These are phyloP conservation scores for Dioctria rufipes DNA, from an alignment of 2,888 invertebrate genomes.

Conservation along the genomic window DNA sequence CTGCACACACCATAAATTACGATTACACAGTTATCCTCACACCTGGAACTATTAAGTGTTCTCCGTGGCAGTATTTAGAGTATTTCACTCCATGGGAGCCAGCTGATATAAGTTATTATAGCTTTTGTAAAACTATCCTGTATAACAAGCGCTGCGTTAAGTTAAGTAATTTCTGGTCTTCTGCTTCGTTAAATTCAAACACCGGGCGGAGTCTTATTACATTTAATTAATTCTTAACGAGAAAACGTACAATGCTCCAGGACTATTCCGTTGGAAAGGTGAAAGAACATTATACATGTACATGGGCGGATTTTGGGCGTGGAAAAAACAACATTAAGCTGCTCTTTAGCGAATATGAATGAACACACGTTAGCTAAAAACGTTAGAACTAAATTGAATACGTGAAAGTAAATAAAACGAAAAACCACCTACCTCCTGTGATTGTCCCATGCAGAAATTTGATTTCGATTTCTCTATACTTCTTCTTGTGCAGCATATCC, in stretches of 20 bases:
- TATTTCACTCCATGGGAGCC: background rate
- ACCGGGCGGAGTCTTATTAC: slow-evolving; percentile 23
- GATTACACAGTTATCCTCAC: slow-evolving; percentile 17
- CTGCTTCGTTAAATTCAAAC: slow-evolving; percentile 14
- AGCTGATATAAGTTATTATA: slow-evolving; percentile 27
- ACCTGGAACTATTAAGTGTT: slow-evolving; percentile 17
- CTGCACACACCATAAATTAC: slow-evolving; percentile 21
- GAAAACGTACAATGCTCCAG: background rate
- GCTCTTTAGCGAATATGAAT: background rate
- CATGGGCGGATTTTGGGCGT: background rate
- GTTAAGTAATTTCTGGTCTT: background rate
- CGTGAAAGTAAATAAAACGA: background rate
- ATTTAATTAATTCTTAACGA: slow-evolving; percentile 42
- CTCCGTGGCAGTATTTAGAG: background rate
- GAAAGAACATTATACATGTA: slow-evolving; percentile 15
- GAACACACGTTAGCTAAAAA: background rate
- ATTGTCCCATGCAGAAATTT: slow-evolving; percentile 60
- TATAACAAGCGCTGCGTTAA: background rate
- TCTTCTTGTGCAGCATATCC: slow-evolving; percentile 56
- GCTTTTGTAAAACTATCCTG: background rate
- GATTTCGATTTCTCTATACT: slow-evolving; percentile 46
- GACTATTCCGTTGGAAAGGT: background rate
- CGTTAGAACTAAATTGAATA: background rate
- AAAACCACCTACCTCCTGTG: slow-evolving; percentile 61
- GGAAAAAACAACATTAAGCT: background rate